phyloP scores from a whole-genome alignment of 2,113 vertebrate species.

The human region GRCh38 chr11:27506501-27507000 shows the following conservation, averaged over 20 bases:
- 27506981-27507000: rapidly evolving
- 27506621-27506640: rapidly evolving
- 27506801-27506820: not conserved
- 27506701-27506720: conserved; percentile 86
- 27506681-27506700: not conserved
- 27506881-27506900: rapidly evolving
- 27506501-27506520: not conserved
- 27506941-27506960: rapidly evolving
- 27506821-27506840: too few relatives aligned
- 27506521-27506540: not conserved
- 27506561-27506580: not conserved
- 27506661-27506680: not conserved
- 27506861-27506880: rapidly evolving
- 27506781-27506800: conserved; percentile 75
- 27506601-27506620: not conserved
- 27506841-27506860: conserved; percentile 43
- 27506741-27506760: conserved; percentile 90
- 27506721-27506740: conserved; percentile 94
- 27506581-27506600: not conserved
- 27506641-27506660: too few relatives aligned
- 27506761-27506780: conserved; percentile 57
- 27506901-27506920: rapidly evolving
- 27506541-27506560: not conserved
- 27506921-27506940: rapidly evolving
- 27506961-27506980: rapidly evolving